Conservation (phyloP, 2,113 vertebrate genomes). For the Nerophis ophidion region DNA sequence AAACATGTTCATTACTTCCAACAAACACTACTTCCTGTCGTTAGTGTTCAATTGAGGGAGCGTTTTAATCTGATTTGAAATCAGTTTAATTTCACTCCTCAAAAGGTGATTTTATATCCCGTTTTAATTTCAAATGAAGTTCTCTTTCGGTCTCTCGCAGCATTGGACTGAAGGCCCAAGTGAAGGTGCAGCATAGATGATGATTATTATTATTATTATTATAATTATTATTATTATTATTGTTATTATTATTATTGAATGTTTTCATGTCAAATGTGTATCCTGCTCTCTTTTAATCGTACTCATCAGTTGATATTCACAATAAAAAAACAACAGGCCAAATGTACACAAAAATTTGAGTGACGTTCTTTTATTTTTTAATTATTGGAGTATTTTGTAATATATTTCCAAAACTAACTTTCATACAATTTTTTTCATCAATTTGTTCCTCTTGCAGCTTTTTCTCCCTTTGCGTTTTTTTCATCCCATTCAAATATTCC, state of each 20-base stretch:
- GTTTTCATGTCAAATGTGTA: constrained; percentile 45
- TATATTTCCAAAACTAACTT: too few species aligned
- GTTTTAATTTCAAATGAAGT: too few species aligned
- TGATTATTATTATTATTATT: neutral
- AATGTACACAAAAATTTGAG: constrained; percentile 54
- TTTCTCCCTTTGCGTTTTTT: too few species aligned
- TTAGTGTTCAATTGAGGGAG: too few species aligned
- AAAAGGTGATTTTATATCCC: too few species aligned
- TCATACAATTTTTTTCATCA: too few species aligned
- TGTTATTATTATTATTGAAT: constrained; percentile 59
- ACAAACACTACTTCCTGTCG: neutral
- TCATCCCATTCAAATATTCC: too few species aligned
- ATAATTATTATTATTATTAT: constrained; percentile 35
- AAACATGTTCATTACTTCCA: neutral
- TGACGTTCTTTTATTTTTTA: too few species aligned
- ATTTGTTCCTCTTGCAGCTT: too few species aligned
- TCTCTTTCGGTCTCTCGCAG: constrained; percentile 2
- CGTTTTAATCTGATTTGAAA: neutral
- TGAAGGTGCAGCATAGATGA: constrained; percentile 51
- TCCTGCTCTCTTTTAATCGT: constrained; percentile 72
- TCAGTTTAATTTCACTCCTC: neutral
- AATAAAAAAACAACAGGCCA: constrained; percentile 72
- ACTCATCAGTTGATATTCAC: constrained; percentile 72
- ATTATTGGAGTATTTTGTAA: too few species aligned
- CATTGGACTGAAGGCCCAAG: constrained; percentile 30